These are phyloP conservation scores for Embiotoca jacksoni DNA, from an alignment of 2,113 vertebrate genomes.

Conservation along the genomic window DNA sequence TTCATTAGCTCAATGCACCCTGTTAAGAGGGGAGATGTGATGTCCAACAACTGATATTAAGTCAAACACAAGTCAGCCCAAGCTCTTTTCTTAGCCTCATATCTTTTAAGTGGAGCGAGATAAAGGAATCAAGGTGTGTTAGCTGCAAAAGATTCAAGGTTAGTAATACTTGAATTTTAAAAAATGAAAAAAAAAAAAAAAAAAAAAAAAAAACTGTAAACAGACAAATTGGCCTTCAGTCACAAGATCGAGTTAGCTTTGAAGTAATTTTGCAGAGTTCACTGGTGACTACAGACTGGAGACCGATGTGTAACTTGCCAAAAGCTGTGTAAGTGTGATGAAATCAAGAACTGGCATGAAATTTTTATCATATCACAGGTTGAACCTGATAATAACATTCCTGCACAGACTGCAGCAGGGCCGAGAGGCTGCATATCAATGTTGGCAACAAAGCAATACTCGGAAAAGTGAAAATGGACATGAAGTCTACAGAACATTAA, in stretches of 20 bases:
- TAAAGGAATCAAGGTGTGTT: slow-evolving; percentile 1
- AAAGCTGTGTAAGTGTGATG: slow-evolving; percentile 6
- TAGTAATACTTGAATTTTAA: neutral
- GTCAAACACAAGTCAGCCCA: slow-evolving; percentile 29
- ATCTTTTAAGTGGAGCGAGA: slow-evolving; percentile 1
- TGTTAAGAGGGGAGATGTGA: slow-evolving; percentile 31
- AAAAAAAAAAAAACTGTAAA: neutral
- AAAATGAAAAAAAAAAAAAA: neutral
- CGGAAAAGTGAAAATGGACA: neutral
- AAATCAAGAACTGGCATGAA: neutral
- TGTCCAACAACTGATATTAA: slow-evolving; percentile 32
- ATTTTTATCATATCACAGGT: slow-evolving; percentile 5
- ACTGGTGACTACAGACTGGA: neutral
- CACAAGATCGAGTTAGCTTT: slow-evolving; percentile 6
- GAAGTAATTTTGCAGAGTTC: neutral
- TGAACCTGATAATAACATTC: slow-evolving; percentile 26
- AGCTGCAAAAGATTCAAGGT: neutral
- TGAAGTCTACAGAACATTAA: neutral
- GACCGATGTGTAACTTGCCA: neutral
- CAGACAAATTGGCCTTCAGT: neutral
- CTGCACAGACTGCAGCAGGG: neutral
- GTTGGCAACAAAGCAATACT: neutral
- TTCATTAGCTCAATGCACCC: slow-evolving; percentile 53
- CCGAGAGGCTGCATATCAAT: neutral
- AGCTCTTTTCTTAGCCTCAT: slow-evolving; percentile 21